Evolutionary conservation across 2,888 invertebrate genomes (phyloP).

Genomic region (Hanleya hanleyi): DNA sequence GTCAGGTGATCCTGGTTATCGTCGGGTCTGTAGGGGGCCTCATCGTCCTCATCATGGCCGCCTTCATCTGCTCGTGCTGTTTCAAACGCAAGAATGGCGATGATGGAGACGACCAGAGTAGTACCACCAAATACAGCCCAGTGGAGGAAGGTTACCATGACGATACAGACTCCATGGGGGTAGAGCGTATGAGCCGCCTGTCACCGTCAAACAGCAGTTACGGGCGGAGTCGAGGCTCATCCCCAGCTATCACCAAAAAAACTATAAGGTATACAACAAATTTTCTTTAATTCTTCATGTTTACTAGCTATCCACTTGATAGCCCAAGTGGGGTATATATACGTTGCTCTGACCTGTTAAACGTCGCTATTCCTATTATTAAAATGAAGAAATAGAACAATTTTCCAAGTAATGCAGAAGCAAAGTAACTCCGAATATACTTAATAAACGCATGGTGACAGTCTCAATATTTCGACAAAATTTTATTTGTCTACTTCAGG

Average conservation of each 20-base stretch:
- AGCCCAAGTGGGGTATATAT: too few species aligned
- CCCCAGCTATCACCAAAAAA: conserved; percentile 17
- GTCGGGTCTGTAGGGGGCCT: not conserved
- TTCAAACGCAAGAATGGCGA: conserved; percentile 2
- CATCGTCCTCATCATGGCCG: conserved; percentile 9
- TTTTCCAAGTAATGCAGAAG: too few species aligned
- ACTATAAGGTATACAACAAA: conserved; percentile 21
- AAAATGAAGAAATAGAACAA: too few species aligned
- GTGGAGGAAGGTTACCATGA: not conserved
- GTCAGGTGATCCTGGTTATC: not conserved
- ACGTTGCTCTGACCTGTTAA: too few species aligned
- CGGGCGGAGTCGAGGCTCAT: not conserved
- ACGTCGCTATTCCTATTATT: too few species aligned
- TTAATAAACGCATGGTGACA: too few species aligned
- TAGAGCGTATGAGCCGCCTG: not conserved
- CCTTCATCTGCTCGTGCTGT: conserved; percentile 17
- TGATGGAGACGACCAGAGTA: not conserved
- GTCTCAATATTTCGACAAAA: too few species aligned
- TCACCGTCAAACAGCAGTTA: too few species aligned
- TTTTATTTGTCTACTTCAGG: too few species aligned
- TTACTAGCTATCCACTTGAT: too few species aligned
- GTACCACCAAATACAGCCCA: not conserved
- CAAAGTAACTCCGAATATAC: too few species aligned
- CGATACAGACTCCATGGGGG: not conserved
- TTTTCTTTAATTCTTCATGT: too few species aligned